Conservation (phyloP, 1,140 invertebrate genomes). For the Diabrotica virgifera region DNA sequence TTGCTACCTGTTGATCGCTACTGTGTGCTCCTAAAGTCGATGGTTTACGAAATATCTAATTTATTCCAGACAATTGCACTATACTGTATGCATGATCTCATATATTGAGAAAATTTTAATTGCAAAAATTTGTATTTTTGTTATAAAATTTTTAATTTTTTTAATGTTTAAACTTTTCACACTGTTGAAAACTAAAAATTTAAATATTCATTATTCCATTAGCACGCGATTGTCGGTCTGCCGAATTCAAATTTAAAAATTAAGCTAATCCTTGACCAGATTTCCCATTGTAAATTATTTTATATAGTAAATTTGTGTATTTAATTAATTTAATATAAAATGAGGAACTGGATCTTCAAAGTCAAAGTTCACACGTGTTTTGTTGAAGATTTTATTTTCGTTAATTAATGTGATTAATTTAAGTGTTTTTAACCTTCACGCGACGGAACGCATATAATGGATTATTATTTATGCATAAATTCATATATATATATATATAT, state of each 20-base stretch:
- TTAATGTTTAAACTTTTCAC: too few relatives aligned
- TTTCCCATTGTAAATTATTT: background rate
- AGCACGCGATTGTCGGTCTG: background rate
- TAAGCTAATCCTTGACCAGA: background rate
- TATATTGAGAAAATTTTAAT: too few relatives aligned
- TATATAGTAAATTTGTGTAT: background rate
- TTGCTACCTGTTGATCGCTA: too few relatives aligned
- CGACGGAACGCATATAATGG: background rate
- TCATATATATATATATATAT: too few relatives aligned
- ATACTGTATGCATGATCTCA: too few relatives aligned
- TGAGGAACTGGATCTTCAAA: background rate
- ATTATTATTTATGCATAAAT: too few relatives aligned
- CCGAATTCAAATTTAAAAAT: background rate
- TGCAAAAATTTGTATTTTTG: too few relatives aligned
- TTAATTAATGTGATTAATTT: background rate
- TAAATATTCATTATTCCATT: background rate
- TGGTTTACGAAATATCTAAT: too few relatives aligned
- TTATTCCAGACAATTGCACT: too few relatives aligned
- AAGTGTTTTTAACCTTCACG: background rate
- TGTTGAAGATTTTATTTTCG: background rate
- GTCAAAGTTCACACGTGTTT: conserved; percentile 1
- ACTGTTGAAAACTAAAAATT: too few relatives aligned
- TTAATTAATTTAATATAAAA: background rate
- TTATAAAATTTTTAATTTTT: too few relatives aligned
- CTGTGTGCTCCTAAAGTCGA: too few relatives aligned